phyloP scores from a whole-genome alignment of 2,113 vertebrate species.

The Prolemur simus region DNA sequence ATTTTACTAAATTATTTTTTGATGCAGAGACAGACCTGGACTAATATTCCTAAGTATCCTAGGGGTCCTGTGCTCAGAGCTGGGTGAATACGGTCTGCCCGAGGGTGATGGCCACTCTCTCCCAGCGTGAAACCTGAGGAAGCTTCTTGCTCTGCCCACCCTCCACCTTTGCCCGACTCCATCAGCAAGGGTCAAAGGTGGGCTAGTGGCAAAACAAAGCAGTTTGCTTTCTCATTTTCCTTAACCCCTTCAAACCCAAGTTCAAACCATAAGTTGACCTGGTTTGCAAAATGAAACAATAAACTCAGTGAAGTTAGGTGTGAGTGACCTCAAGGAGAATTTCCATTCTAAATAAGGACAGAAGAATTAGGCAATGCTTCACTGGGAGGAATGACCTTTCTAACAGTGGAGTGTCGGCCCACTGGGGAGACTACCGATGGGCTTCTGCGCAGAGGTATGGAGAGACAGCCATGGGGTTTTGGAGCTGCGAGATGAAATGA shows the following conservation, averaged over 20 bases:
- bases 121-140: neutral
- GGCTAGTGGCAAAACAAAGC: neutral
- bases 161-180: accelerated
- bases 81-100: neutral
- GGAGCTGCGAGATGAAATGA: neutral
- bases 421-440: neutral
- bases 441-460: neutral
- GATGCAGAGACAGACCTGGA: conserved; percentile 1
- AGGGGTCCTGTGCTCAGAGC: neutral
- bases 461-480: neutral
- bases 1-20: conserved; percentile 74
- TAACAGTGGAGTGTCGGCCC: neutral
- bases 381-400: neutral
- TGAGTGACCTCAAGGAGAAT: neutral
- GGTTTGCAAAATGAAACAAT: neutral
- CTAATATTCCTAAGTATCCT: neutral
- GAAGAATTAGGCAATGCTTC: neutral
- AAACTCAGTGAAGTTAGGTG: neutral
- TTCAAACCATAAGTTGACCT: neutral
- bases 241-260: conserved; percentile 11
- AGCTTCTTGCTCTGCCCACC: neutral
- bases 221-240: neutral
- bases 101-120: neutral
- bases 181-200: neutral
- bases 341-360: neutral